phyloP scores from a whole-genome alignment of 2,113 vertebrate genomes.

The Channa maculata region DNA sequence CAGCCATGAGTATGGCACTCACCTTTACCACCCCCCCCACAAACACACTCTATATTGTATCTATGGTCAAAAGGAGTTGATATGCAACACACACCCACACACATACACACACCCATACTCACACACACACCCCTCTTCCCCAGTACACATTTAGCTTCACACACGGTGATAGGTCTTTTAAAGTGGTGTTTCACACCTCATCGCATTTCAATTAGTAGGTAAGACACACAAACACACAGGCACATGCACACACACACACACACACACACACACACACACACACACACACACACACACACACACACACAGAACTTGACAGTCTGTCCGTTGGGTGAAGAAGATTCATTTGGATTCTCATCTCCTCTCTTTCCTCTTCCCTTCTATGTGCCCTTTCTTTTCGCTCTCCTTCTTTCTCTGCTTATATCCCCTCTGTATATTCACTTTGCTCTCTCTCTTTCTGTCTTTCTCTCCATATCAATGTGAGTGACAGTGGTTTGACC shows the following conservation, averaged over 20 bases:
- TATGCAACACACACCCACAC: conserved; percentile 56
- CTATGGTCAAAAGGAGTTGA: conserved; percentile 51
- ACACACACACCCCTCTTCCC: conserved; percentile 27
- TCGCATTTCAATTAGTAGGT: conserved; percentile 83
- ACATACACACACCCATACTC: conserved; percentile 14
- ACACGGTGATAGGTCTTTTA: conserved; percentile 78
- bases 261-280: neutral
- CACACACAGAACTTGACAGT: conserved; percentile 65
- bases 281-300: conserved; percentile 34
- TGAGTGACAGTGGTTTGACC: conserved; percentile 79
- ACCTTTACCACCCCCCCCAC: conserved; percentile 3
- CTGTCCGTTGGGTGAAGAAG: conserved; percentile 76
- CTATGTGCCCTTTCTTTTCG: conserved; percentile 70
- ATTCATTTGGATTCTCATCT: conserved; percentile 83
- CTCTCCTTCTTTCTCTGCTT: conserved; percentile 56
- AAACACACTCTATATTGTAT: conserved; percentile 39
- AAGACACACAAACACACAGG: conserved; percentile 52
- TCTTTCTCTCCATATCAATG: conserved; percentile 69
- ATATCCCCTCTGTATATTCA: conserved; percentile 58
- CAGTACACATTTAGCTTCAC: conserved; percentile 64
- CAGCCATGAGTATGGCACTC: conserved; percentile 9
- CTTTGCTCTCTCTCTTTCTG: conserved; percentile 36
- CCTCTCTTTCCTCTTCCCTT: conserved; percentile 65
- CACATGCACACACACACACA: conserved; percentile 12
- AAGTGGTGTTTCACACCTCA: conserved; percentile 81